Base-by-base conservation (phyloP, 2,888 invertebrate species). In the Gandaritis pyraliata region DNA sequence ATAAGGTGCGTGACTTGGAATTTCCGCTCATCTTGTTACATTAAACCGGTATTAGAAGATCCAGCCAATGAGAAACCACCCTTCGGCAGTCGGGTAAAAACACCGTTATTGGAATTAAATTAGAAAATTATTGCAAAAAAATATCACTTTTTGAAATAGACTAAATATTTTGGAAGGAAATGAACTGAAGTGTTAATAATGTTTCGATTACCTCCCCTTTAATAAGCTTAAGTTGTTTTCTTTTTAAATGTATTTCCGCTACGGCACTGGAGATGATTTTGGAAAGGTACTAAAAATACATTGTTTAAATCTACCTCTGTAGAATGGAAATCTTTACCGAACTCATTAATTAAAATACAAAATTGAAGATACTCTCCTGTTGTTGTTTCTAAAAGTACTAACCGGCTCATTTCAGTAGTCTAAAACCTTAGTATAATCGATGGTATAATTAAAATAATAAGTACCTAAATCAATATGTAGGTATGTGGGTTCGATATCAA, bases 1-100 rank as follows among this genome's bases (percentile, higher is more conserved):
- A 90, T 90, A 90, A 88, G 85, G 73, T 80, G 83, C 90, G 85
- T 91, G 91, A 91, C 90, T 86, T 66, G 82, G 85, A 82, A 85
- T 86, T 88, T 86, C 80, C 73, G 76, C 83, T 81, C 83, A 82
- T 85, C 85, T 82, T 76, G 77, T 86, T 81, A 86, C 87, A 90
- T 89, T 87, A 87, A 88, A 62, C 59, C 57, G 49, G 62, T 62
- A 64, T 63, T 61, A 64, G 58, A 60, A 60, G 61, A 53, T 62
- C 48, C 55, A 33, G 59, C 39, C 56, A 51, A 60, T 55, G 64
- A 60, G 46, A 41, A 16, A 43, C 15, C 16, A 16, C 15, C 16
- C 43, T 43, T 16, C 16, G 16, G 43, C 43, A 43, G 43, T 43
- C 16, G 43, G 16, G 43, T 16, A 43, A 43, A 50, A 62, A 63